Conservation (phyloP, 2,797 vertebrate genomes). For the Merluccius polli region DNA sequence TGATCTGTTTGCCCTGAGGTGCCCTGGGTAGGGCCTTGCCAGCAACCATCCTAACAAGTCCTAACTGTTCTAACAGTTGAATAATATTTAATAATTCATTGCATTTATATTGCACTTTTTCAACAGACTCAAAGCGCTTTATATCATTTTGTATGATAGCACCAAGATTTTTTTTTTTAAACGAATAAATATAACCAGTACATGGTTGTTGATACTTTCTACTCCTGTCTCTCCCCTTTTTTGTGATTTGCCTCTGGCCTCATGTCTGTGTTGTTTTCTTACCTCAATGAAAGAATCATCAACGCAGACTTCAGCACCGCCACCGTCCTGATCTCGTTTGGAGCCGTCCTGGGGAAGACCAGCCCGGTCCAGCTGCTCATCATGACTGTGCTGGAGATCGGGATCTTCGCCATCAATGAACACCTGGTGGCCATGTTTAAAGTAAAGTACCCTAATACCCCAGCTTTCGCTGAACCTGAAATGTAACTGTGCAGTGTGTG, state of each 20-base stretch:
- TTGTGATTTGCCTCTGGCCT: background rate
- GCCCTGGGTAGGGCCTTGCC: too few relatives aligned
- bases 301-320: constrained; percentile 97
- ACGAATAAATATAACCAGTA: background rate
- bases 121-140: background rate
- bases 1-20: background rate
- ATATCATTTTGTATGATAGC: background rate
- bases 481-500: background rate
- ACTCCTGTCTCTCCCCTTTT: background rate
- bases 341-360: constrained; percentile 92
- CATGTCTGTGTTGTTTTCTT: background rate
- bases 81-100: background rate
- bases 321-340: constrained; percentile 94
- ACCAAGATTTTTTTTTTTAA: background rate
- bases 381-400: constrained; percentile 89
- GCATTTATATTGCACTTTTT: background rate
- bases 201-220: background rate
- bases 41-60: background rate
- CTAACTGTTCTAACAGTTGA: background rate
- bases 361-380: constrained; percentile 92
- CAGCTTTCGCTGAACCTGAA: background rate
- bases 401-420: constrained; percentile 85
- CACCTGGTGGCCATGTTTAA: constrained; percentile 69
- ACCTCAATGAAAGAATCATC: constrained; percentile 78
- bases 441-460: constrained; percentile 55